Conservation (phyloP, 2,888 invertebrate species). For the Lagria hirta region DNA sequence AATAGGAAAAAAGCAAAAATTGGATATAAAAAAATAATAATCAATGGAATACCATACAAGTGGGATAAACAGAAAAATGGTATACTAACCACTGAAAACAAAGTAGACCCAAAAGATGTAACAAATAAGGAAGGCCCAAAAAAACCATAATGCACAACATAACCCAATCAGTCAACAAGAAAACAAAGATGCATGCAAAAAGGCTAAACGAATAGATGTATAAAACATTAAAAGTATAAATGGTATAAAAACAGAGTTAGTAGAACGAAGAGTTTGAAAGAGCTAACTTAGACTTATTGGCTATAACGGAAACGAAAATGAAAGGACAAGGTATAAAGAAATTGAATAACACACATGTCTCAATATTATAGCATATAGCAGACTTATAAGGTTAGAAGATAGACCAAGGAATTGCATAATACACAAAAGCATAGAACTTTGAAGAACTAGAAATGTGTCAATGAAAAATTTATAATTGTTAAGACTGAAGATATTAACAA, state of each 20-base stretch:
- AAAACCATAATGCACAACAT: too few species aligned
- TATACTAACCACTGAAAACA: not conserved
- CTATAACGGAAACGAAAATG: conserved; percentile 3
- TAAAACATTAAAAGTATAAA: not conserved
- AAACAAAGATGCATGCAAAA: too few species aligned
- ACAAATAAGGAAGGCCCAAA: not conserved
- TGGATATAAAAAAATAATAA: not conserved
- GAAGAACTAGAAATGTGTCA: too few species aligned
- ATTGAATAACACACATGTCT: not conserved
- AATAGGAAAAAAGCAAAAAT: not conserved
- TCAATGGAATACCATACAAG: not conserved
- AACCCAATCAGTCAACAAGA: too few species aligned
- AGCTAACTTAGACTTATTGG: not conserved
- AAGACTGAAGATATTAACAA: too few species aligned
- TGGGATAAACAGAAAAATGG: not conserved
- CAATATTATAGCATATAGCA: not conserved
- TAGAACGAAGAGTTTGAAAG: not conserved
- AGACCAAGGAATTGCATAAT: too few species aligned
- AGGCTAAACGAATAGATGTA: not conserved
- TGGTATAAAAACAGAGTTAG: not conserved
- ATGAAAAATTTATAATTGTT: too few species aligned
- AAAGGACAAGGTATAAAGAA: conserved; percentile 2
- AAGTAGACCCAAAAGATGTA: not conserved
- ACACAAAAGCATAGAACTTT: too few species aligned
- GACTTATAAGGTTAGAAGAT: too few species aligned